phyloP scores from a whole-genome alignment of 2,888 invertebrate genomes.

The Drosophila formosana region DNA sequence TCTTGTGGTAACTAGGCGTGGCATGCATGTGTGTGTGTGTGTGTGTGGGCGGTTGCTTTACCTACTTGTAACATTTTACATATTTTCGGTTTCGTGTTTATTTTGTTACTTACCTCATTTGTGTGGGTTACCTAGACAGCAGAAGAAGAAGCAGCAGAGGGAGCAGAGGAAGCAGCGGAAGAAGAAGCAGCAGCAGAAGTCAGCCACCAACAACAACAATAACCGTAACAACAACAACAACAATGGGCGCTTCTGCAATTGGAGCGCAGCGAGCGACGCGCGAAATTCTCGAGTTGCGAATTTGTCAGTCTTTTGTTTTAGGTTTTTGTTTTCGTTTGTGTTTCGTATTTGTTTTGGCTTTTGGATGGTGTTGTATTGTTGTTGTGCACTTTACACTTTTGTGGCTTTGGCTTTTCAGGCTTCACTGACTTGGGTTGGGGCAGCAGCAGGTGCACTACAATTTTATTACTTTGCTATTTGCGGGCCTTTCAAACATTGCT shows the following conservation, averaged over 20 bases:
- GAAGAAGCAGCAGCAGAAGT: constrained; percentile 22
- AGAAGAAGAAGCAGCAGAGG: constrained; percentile 20
- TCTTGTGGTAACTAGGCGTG: constrained; percentile 5
- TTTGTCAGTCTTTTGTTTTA: constrained; percentile 14
- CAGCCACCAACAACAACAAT: constrained; percentile 18
- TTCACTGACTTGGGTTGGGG: constrained; percentile 48
- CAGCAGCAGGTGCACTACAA: constrained; percentile 43
- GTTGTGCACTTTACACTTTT: constrained; percentile 79
- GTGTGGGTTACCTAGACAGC: constrained; percentile 67
- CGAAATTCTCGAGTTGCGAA: constrained; percentile 64
- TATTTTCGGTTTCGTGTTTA: constrained; percentile 1
- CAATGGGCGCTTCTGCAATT: constrained; percentile 54
- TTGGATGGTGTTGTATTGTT: constrained; percentile 16
- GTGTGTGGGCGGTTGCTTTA: constrained; percentile 13
- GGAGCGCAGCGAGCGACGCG: constrained; percentile 58
- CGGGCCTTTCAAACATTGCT: constrained; percentile 16
- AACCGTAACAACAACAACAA: constrained; percentile 29
- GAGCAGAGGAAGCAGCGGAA: constrained; percentile 2
- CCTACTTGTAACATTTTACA: not conserved
- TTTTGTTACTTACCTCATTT: constrained; percentile 70
- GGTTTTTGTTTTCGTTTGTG: constrained; percentile 27
- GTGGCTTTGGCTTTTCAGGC: constrained; percentile 74
- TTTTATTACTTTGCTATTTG: constrained; percentile 5
- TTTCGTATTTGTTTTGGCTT: constrained; percentile 24
- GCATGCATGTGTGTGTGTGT: constrained; percentile 1